Evolutionary conservation across 92 coral and sea anemone species (phyloP), one percentile per base, ranked within the genome.

Genomic region (Desmophyllum pertusum): DNA sequence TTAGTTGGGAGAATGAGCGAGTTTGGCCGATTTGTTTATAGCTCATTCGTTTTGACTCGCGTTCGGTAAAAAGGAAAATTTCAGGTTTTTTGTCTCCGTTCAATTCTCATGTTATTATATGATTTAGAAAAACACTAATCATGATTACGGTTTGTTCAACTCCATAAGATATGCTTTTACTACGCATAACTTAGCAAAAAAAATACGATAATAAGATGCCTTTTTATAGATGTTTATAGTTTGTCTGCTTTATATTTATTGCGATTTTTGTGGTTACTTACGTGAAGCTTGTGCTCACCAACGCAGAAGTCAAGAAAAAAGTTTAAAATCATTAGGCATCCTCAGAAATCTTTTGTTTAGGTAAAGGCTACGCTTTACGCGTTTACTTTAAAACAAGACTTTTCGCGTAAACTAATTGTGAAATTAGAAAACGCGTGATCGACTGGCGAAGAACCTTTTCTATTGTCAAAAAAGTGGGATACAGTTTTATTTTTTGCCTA

Each of bases 241-340:
- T n/a, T n/a, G n/a, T n/a, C n/a, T n/a, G n/a, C 13, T 5, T 21
- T 69, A 37, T 21, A 38, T 37, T 18, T 69, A 42, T 36, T 37
- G 11, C 43, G 41, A 39, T 21, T 69, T 37, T 21, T 14, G 46
- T 21, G 41, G 74, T 19, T n/a, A n/a, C n/a, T n/a, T n/a, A n/a
- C n/a, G n/a, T n/a, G n/a, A n/a, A 13, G 30, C 45, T 69, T 69
- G 31, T 11, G 36, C 36, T 18, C 2, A 41, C 76, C 6, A 6
- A 42, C 33, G 19, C 36, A 40, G 42, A 42, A 71, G 76, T 71
- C 76, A 71, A n/a, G 7, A 29, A 71, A 71, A 71, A n/a, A 71
- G 76, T 40, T 38, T 71, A 1, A 73, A 30, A 27, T 43, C 77
- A 46, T 17, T n/a, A 43, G 27, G 38, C 38, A 0, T 27, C 59